Evolutionary conservation across 2,888 invertebrate species (phyloP).

Genomic region (Eristalis tenax): DNA sequence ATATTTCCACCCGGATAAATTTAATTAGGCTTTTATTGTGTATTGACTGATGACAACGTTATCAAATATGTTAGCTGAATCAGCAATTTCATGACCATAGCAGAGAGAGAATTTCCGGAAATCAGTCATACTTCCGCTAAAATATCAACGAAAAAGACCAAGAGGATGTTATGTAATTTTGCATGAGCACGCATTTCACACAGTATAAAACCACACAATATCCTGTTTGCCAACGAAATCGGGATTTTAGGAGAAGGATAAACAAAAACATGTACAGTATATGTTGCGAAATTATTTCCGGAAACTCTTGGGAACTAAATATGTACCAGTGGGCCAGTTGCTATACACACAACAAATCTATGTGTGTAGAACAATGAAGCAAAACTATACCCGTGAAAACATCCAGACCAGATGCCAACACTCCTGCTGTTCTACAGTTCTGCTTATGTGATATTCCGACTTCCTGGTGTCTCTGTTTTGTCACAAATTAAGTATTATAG

Average conservation of each 20-base stretch:
- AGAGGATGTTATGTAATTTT: slow-evolving; percentile 10
- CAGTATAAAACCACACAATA: slow-evolving; percentile 54
- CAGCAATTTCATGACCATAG: slow-evolving; percentile 10
- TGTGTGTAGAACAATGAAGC: neutral
- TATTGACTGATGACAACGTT: neutral
- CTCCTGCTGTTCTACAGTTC: slow-evolving; percentile 5
- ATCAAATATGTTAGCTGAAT: slow-evolving; percentile 1
- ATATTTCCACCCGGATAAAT: no score
- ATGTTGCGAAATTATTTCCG: slow-evolving; percentile 65
- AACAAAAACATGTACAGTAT: slow-evolving; percentile 58
- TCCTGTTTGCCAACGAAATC: slow-evolving; percentile 52
- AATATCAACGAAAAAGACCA: neutral
- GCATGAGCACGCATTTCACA: neutral
- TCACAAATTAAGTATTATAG: slow-evolving; percentile 56
- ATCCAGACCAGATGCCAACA: slow-evolving; percentile 44
- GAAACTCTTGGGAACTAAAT: slow-evolving; percentile 47
- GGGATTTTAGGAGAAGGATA: slow-evolving; percentile 47
- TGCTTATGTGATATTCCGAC: slow-evolving; percentile 4
- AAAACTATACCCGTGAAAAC: slow-evolving; percentile 32
- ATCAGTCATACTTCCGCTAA: slow-evolving; percentile 57
- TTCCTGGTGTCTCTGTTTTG: slow-evolving; percentile 43
- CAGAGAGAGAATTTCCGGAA: slow-evolving; percentile 37
- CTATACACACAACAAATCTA: slow-evolving; percentile 29
- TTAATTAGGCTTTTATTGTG: no score
- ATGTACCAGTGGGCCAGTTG: slow-evolving; percentile 21